Evolutionary conservation across 2,888 invertebrate genomes (phyloP), one percentile per base, ranked within the genome.

Genomic region (Pristionchus exspectatus): DNA sequence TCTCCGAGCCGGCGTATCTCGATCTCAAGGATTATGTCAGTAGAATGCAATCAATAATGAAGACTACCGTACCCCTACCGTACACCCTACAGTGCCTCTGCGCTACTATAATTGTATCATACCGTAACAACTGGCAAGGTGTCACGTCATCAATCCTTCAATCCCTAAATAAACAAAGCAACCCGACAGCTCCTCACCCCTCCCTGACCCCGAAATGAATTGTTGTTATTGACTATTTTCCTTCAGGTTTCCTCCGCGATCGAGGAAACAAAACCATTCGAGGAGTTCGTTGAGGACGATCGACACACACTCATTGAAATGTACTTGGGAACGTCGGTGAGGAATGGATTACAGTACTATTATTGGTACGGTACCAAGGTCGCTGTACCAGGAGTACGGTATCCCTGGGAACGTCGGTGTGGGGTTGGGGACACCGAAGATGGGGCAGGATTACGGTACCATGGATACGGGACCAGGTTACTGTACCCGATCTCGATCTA

Each of bases 241-340:
- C 27, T 27, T 27, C 50, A 87, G 87, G 87, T 87, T 2, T 21
- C 27, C n/a, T 27, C 72, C 3, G 88, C 88, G 10, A 54, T 56
- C 77, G 74, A 88, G 54, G 88, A 88, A 7, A 24, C 72, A 5
- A 77, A 88, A n/a, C 74, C 88, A 27, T 88, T 88, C 88, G 56
- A 54, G n/a, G 77, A 56, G 33, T 30, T 88, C n/a, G 33, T 44
- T 14, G 88, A 77, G 16, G 59, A 88, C 77, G 66, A 66, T 27
- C 30, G 87, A 72, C 87, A 87, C 87, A 87, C 66, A 16, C 66
- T 87, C 69, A 72, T 88, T n/a, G 88, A 88, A 77, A 88, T 88
- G 88, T 88, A 88, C 14, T 74, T 88, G 27, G 88, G 88, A 16
- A 88, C 88, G 12, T 74, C 88, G 74, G 87, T 87, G 50, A 86